Conservation (phyloP, 2,888 invertebrate species). For the Callinectes sapidus region DNA sequence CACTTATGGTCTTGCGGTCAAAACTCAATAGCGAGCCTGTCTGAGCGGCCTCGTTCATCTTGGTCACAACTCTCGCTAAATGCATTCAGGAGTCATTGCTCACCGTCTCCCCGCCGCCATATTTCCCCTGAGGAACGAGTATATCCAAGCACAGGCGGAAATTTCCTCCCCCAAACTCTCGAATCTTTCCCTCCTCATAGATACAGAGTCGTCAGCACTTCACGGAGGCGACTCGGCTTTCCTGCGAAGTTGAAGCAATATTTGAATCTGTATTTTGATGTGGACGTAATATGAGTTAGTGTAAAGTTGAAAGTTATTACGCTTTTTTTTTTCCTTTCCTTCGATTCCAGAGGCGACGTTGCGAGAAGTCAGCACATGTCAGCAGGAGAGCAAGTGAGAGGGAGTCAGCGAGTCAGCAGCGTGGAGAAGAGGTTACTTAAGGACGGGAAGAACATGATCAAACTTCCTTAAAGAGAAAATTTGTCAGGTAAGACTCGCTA, state of each 20-base stretch:
- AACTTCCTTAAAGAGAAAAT: conserved; percentile 23
- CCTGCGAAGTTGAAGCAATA: not conserved
- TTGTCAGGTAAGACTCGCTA: conserved; percentile 15
- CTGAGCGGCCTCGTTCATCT: not conserved
- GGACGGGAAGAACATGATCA: not conserved
- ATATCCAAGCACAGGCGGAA: not conserved
- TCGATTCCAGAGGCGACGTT: not conserved
- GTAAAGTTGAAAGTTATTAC: not conserved
- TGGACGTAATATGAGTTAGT: not conserved
- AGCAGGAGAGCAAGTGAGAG: not conserved
- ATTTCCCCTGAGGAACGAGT: not conserved
- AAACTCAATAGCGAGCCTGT: conserved; percentile 29
- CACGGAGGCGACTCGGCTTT: not conserved
- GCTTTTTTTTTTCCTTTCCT: not conserved
- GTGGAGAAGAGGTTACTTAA: not conserved
- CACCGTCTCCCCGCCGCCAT: conserved; percentile 1
- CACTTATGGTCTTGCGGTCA: conserved; percentile 28
- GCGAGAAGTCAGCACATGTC: not conserved
- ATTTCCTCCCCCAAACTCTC: not conserved
- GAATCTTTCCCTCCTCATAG: not conserved
- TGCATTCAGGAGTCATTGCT: conserved; percentile 32
- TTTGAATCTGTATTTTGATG: not conserved
- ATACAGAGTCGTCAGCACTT: not conserved
- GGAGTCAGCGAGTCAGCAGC: not conserved
- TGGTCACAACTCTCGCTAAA: conserved; percentile 32